A percentile compares a stretch with the other conserved stretches of the same genome.
Conservation (phyloP, 2,888 invertebrate genomes). For the Drosophila lacicola region DNA sequence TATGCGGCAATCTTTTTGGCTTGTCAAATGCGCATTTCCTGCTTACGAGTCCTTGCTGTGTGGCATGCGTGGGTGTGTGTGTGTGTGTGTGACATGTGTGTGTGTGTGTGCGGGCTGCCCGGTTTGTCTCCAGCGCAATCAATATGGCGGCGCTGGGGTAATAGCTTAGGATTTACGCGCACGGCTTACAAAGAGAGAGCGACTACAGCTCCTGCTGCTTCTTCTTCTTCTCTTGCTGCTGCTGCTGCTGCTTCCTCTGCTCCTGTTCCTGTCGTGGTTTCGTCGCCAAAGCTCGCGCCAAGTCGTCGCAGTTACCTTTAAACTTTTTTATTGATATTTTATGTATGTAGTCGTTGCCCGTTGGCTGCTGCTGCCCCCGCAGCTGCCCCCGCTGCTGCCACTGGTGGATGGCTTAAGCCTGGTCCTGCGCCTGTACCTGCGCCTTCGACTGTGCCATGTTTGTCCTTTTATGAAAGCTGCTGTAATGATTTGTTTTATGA, state of each 20-base stretch:
- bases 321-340: slow-evolving; percentile 79
- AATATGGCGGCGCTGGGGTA: slow-evolving; percentile 76
- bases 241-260: slow-evolving; percentile 11
- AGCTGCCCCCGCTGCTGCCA: not conserved
- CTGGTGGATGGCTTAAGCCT: slow-evolving; percentile 6
- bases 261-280: slow-evolving; percentile 47
- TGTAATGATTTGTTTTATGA: slow-evolving; percentile 79
- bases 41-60: slow-evolving; percentile 62
- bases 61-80: slow-evolving; percentile 4
- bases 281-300: slow-evolving; percentile 48
- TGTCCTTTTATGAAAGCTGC: slow-evolving; percentile 72
- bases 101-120: slow-evolving; percentile 44
- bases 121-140: slow-evolving; percentile 76
- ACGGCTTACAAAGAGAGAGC: slow-evolving; percentile 51
- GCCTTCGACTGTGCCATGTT: slow-evolving; percentile 25
- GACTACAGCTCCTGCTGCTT: slow-evolving; percentile 1
- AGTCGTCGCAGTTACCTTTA: slow-evolving; percentile 74
- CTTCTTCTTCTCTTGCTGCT: not conserved
- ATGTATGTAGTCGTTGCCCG: slow-evolving; percentile 62
- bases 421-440: slow-evolving; percentile 5
- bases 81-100: slow-evolving; percentile 13
- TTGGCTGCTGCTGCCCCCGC: slow-evolving; percentile 3
- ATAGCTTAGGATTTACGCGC: slow-evolving; percentile 78
- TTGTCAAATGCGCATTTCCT: slow-evolving; percentile 80
- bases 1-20: slow-evolving; percentile 79